Evolutionary conservation across 2,888 invertebrate species (phyloP), one percentile per base, ranked within the genome.

Genomic region (Agonopterix arenella): DNA sequence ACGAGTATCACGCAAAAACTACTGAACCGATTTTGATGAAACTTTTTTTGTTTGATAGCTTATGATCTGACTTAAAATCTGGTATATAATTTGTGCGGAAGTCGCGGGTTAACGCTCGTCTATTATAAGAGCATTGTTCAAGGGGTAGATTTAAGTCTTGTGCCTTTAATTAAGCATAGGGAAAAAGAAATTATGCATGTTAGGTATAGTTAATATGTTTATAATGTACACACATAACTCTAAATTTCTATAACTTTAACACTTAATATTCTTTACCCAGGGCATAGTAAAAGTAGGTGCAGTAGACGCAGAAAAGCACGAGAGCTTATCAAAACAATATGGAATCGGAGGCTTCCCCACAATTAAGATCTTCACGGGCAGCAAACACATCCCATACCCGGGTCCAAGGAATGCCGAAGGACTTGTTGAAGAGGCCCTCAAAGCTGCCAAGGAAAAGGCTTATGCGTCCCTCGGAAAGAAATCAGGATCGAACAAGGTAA

Each of bases 281-380:
- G 98, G 99, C 52, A 90, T 98, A 10, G 94, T 95, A 0, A 98
- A 97, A 91, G 95, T 99, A 4, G 99, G 98, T 46, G 97, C 97
- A 5, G 93, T 99, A 0, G 94, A 99, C 89, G 96, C 96, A 43
- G 98, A 98, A 74, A 93, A 96, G 46, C 95, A 98, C 70, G 93
- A 95, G 68, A 92, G 94, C 4, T 81, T 98, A 0, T 94, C 94
- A 37, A 91, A 92, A 1, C 93, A 94, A 65, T 99, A 93, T 84
- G 93, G 93, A 43, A 94, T 99, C 38, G 88, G 91, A 60, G 98
- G 99, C 47, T 99, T 98, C 79, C 99, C 99, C 2, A 97, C 98
- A 0, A 94, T 99, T 56, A 99, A 99, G 81, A 93, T 99, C 45
- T 98, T 99, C 79, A 95, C 94, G 0, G 89, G 91, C 0, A 93